These are phyloP conservation scores for Pampusana beccarii DNA, from an alignment of 2,113 vertebrate species.

Conservation along the genomic window DNA sequence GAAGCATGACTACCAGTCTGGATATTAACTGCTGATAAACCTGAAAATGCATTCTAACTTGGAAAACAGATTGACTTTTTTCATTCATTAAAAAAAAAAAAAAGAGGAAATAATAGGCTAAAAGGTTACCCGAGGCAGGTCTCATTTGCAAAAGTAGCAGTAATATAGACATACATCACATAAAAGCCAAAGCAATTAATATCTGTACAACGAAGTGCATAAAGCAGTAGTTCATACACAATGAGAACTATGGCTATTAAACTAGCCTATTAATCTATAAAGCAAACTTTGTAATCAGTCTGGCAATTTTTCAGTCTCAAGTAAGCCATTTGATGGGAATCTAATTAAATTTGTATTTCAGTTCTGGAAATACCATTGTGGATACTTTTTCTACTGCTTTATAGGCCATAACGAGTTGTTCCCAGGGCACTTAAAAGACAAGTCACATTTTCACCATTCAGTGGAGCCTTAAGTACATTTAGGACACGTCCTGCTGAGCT, in stretches of 20 bases:
- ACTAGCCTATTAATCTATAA: conserved; percentile 10
- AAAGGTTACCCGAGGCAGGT: background rate
- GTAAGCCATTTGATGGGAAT: conserved; percentile 26
- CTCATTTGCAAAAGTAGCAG: conserved; percentile 17
- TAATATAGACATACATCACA: background rate
- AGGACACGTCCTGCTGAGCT: conserved; percentile 42
- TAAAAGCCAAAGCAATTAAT: conserved; percentile 15
- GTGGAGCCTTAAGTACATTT: conserved; percentile 59
- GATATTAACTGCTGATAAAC: background rate
- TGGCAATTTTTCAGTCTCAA: conserved; percentile 34
- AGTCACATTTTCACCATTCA: conserved; percentile 67
- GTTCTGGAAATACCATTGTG: conserved; percentile 37
- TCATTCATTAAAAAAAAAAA: background rate
- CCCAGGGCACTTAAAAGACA: conserved; percentile 52
- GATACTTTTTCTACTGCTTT: conserved; percentile 24
- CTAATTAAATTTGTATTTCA: conserved; percentile 22
- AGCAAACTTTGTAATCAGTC: conserved; percentile 39
- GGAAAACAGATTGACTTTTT: background rate
- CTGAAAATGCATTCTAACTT: background rate
- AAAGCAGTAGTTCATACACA: background rate
- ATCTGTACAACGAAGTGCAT: background rate
- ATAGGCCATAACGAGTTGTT: conserved; percentile 61
- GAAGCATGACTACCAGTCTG: background rate
- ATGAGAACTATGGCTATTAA: conserved; percentile 16
- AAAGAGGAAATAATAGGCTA: background rate